Conservation (phyloP, 2,797 vertebrate species). For the Mus minutoides region DNA sequence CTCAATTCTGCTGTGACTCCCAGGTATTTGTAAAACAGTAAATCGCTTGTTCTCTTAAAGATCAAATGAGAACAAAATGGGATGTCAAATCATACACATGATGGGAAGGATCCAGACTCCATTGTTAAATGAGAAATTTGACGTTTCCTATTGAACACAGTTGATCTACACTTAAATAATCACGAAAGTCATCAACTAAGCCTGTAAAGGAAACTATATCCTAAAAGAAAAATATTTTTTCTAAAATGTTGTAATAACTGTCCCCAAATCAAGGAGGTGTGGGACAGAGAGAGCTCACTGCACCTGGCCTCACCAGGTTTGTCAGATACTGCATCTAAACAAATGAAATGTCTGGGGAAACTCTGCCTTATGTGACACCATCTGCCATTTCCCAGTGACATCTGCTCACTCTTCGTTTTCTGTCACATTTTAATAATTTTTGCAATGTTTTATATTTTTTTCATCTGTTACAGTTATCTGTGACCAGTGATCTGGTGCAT, state of each 20-base stretch:
- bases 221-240: not conserved
- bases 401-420: not conserved
- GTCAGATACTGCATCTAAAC: not conserved
- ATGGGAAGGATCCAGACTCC: not conserved
- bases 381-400: not conserved
- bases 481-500: not conserved
- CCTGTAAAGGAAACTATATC: not conserved
- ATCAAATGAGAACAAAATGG: constrained; percentile 8
- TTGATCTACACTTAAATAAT: not conserved
- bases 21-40: not conserved
- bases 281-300: not conserved
- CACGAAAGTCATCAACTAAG: not conserved
- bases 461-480: not conserved
- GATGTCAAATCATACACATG: not conserved
- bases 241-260: not conserved
- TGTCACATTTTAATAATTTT: not conserved
- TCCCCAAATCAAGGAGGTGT: not conserved
- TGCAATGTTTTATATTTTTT: not conserved
- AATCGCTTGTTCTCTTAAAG: not conserved
- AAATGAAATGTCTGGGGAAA: not conserved
- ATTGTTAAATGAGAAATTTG: not conserved
- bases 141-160: not conserved
- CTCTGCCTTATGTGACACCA: not conserved
- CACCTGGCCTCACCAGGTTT: not conserved
- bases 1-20: not conserved